Percentiles rank a stretch among this genome's conserved stretches.
phyloP scores from a whole-genome alignment of 2,797 vertebrate genomes.

The Arctocebus calabarensis region DNA sequence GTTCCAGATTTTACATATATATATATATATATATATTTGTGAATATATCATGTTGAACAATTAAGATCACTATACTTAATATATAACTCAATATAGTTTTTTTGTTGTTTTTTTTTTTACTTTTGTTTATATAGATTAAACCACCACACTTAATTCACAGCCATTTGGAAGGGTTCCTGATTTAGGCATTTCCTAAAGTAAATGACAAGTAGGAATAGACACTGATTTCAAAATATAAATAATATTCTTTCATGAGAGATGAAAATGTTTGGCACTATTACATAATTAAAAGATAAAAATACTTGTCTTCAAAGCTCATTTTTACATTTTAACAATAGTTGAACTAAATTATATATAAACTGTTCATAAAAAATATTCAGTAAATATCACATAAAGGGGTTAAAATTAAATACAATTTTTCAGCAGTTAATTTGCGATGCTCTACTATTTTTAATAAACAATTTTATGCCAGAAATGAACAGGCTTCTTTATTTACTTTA shows the following conservation, averaged over 20 bases:
- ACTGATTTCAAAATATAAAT: background rate
- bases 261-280: background rate
- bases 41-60: background rate
- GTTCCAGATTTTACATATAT: background rate
- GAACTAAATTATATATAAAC: background rate
- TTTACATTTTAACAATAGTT: constrained; percentile 19
- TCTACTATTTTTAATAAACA: constrained; percentile 39
- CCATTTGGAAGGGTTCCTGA: background rate
- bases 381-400: constrained; percentile 51
- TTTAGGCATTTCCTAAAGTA: constrained; percentile 40
- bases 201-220: background rate
- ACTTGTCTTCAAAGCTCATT: constrained; percentile 11
- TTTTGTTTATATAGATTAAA: constrained; percentile 16
- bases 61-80: background rate
- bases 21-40: background rate
- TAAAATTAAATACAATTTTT: constrained; percentile 24
- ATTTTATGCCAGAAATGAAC: constrained; percentile 39
- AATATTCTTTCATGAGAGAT: background rate
- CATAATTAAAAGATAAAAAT: background rate
- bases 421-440: background rate
- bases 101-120: background rate
- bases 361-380: background rate
- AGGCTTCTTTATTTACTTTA: constrained; percentile 4
- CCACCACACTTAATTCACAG: background rate
- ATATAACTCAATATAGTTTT: background rate